Base-by-base conservation (phyloP, 37 sponge, comb jelly and placozoan species). In the Dysidea cf. avara region DNA sequence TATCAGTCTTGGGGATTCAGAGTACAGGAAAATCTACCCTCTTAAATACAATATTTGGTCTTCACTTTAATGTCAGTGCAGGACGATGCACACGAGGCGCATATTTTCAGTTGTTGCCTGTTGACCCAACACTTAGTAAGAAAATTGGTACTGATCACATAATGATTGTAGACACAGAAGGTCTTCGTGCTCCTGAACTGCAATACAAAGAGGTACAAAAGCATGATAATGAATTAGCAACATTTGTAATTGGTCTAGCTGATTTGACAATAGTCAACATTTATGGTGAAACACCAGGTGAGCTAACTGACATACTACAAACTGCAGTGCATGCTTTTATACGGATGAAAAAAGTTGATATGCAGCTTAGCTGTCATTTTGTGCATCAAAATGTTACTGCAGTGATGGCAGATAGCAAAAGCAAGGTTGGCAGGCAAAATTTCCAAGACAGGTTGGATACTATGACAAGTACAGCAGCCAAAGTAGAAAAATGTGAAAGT, bases 11-110 rank as follows among this genome's bases (percentile, higher is more conserved):
- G 30, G 70, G 71, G 2, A 35, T 69, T 13, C 80, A 79, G 51
- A 76, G 77, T 35, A 63, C 64, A 28, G 77, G 80, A 11, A 79
- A 79, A n/a, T 79, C 80, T 1, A 79, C 80, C 24, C 54, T 79
- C 21, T 43, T 79, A 35, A 79, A 79, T 31, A 69, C 80, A 2
- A 58, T 46, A 35, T 77, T 77, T 77, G 78, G 78, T 1, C 38
- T 77, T 22, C 56, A 38, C 29, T 77, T 77, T 53, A 34, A 28
- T 67, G 78, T 77, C 22, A 72, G 43, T 35, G n/a, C 59, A 6
- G 43, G 72, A 36, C 55, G 58, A 54, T 72, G 72, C 43, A 72
- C 72, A 11, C 26, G 60, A 24, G 72, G 72, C 5, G 72, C 34
- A 38, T 79, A 57, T 48, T 68, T 79, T 69, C 80, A 79, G 59